Percentiles rank a stretch among this genome's conserved stretches.
Evolutionary conservation across 1,140 invertebrate genomes (phyloP).

Genomic region (Penaeus chinensis): DNA sequence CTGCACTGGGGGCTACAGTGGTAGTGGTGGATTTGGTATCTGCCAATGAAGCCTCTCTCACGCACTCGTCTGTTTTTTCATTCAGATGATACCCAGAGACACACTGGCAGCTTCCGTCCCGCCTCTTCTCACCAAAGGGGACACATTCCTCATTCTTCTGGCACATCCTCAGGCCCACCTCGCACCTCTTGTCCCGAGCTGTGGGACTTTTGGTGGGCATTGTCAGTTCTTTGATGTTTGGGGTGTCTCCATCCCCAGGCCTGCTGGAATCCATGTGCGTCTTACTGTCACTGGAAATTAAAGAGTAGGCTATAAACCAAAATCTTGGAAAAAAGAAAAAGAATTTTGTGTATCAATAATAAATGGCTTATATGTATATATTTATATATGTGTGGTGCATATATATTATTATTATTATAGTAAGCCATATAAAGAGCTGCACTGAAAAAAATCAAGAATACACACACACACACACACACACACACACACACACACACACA

Average conservation of each 20-base stretch:
- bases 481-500: no score
- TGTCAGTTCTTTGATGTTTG: neutral
- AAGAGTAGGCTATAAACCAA: no score
- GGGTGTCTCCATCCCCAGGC: neutral
- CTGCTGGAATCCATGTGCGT: neutral
- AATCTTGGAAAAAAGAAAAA: no score
- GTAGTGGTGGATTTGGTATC: neutral
- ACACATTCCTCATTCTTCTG: slow-evolving; percentile 66
- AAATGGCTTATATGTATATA: neutral
- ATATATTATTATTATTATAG: neutral
- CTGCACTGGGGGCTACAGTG: neutral
- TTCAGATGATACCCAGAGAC: slow-evolving; percentile 7
- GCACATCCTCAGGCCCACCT: slow-evolving; percentile 66
- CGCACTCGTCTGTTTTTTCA: slow-evolving; percentile 13
- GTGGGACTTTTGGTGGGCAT: neutral
- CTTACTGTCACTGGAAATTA: no score
- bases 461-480: no score
- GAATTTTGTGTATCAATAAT: neutral
- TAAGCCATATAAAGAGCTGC: neutral
- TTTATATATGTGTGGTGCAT: slow-evolving; percentile 1
- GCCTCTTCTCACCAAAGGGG: slow-evolving; percentile 65
- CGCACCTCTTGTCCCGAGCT: slow-evolving; percentile 63
- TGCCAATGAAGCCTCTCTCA: neutral
- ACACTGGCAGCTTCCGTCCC: slow-evolving; percentile 79
- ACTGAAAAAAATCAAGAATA: neutral